Conservation (phyloP, 2,888 invertebrate genomes). For the Celastrina argiolus region DNA sequence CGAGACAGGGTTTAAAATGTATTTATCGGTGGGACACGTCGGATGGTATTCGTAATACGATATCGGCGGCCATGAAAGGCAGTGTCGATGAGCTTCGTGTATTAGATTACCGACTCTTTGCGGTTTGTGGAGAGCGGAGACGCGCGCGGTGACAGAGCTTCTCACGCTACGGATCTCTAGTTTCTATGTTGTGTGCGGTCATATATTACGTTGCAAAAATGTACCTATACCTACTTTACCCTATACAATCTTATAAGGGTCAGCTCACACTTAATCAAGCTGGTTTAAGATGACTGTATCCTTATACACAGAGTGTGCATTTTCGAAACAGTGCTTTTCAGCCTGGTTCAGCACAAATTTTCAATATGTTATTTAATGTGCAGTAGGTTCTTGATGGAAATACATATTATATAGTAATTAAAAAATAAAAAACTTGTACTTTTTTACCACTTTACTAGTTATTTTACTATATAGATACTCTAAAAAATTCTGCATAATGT, state of each 20-base stretch:
- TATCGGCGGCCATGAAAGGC: slow-evolving; percentile 70
- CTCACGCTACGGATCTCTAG: slow-evolving; percentile 61
- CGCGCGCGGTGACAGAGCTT: slow-evolving; percentile 67
- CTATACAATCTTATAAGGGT: neutral
- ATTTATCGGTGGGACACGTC: slow-evolving; percentile 33
- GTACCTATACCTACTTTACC: neutral
- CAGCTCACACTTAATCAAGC: too few species aligned
- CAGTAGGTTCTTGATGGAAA: too few species aligned
- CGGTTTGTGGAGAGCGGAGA: slow-evolving; percentile 61
- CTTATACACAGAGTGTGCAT: too few species aligned
- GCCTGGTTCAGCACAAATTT: too few species aligned
- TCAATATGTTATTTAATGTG: too few species aligned
- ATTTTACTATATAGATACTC: too few species aligned
- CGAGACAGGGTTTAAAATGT: slow-evolving; percentile 39
- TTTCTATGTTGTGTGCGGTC: slow-evolving; percentile 36
- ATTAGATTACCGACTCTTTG: slow-evolving; percentile 74
- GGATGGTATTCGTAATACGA: slow-evolving; percentile 50
- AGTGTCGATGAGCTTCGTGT: slow-evolving; percentile 75
- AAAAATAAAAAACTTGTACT: too few species aligned
- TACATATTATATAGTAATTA: too few species aligned
- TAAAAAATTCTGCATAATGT: too few species aligned
- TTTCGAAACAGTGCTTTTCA: too few species aligned
- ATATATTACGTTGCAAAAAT: neutral
- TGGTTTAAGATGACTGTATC: too few species aligned
- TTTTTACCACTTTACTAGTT: too few species aligned